These are phyloP conservation scores for Dasypolia templi DNA, from an alignment of 2,888 invertebrate species.

Conservation along the genomic window DNA sequence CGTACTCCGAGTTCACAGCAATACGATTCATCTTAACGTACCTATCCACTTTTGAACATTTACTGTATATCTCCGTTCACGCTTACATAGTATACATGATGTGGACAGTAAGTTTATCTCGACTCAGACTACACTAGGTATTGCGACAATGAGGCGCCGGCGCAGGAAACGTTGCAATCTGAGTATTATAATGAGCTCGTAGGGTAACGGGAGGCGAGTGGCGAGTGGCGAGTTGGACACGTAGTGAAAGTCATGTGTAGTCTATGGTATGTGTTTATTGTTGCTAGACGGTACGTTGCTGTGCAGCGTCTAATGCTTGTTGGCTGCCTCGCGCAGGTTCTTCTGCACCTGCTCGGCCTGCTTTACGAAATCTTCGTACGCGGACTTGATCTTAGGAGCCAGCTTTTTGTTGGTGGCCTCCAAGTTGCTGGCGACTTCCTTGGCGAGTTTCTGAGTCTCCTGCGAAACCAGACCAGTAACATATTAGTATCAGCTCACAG, in stretches of 20 bases:
- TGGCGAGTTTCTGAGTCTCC: slow-evolving; percentile 83
- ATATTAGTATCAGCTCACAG: slow-evolving; percentile 9
- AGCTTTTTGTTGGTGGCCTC: slow-evolving; percentile 84
- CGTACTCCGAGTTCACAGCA: no score
- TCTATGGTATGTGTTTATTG: slow-evolving; percentile 45
- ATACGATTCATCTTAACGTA: no score
- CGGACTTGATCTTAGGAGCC: slow-evolving; percentile 83
- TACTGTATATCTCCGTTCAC: no score
- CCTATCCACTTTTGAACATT: no score
- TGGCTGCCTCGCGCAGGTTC: slow-evolving; percentile 85
- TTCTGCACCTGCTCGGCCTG: slow-evolving; percentile 80
- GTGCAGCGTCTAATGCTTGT: slow-evolving; percentile 76
- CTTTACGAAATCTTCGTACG: slow-evolving; percentile 84
- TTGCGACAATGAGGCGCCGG: slow-evolving; percentile 4
- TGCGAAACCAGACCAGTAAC: slow-evolving; percentile 52
- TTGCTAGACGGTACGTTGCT: slow-evolving; percentile 33
- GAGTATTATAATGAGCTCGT: neutral
- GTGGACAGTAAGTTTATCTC: neutral
- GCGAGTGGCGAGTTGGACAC: neutral
- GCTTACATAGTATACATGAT: neutral
- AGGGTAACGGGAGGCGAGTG: no score
- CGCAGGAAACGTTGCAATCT: neutral
- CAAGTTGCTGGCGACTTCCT: slow-evolving; percentile 78
- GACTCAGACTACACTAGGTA: neutral
- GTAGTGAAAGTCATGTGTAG: slow-evolving; percentile 33